A percentile compares a stretch with the other conserved stretches of the same genome.
phyloP scores from a whole-genome alignment of 2,797 vertebrate genomes.

The Molossus molossus region DNA sequence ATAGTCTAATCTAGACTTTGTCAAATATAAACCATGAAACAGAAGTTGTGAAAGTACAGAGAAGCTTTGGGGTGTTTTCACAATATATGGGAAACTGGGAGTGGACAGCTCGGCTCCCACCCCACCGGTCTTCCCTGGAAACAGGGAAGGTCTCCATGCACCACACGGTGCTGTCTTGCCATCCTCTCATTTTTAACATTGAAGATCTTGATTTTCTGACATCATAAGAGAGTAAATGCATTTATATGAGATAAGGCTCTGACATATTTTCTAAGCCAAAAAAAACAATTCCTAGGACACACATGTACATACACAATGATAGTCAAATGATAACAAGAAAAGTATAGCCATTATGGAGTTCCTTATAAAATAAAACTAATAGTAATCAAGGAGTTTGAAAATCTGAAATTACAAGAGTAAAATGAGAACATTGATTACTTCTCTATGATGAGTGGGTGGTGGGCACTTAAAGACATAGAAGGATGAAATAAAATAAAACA shows the following conservation, averaged over 20 bases:
- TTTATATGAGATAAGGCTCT: background rate
- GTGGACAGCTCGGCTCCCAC: background rate
- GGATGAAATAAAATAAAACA: background rate
- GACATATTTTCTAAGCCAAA: background rate
- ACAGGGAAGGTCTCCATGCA: background rate
- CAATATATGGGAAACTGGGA: background rate
- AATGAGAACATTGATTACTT: background rate
- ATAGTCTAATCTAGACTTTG: background rate
- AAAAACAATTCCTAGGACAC: background rate
- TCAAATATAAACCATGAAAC: background rate
- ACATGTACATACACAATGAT: background rate
- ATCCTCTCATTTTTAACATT: background rate
- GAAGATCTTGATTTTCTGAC: background rate
- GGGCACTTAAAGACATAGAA: background rate
- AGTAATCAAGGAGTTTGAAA: background rate
- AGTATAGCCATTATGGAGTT: background rate
- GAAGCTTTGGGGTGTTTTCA: background rate
- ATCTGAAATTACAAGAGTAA: background rate
- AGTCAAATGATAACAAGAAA: background rate
- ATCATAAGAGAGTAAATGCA: background rate
- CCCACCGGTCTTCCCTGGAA: background rate
- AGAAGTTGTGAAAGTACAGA: background rate
- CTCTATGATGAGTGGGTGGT: background rate
- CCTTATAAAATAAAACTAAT: background rate
- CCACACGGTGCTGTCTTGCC: fast-evolving